Evolutionary conservation across 2,113 vertebrate genomes (phyloP).

Genomic region (Azemiops feae): DNA sequence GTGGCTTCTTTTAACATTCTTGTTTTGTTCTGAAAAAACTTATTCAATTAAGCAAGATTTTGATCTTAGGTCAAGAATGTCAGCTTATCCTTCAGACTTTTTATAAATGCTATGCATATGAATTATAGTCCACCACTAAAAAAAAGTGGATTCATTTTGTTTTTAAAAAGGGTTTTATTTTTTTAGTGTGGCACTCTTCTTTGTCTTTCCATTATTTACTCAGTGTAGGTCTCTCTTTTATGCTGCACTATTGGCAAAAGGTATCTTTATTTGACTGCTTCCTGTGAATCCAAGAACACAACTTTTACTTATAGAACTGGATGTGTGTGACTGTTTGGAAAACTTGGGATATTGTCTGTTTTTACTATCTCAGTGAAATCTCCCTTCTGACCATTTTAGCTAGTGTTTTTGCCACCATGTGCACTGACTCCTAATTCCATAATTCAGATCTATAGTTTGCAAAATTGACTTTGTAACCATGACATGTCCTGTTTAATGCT

Average conservation of each 20-base stretch:
- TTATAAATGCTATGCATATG: not conserved
- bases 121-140: not conserved
- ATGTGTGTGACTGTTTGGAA: not conserved
- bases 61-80: too few species aligned
- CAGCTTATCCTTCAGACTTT: slow-evolving; percentile 8
- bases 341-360: not conserved
- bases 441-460: not conserved
- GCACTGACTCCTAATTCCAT: not conserved
- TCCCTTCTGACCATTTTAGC: not conserved
- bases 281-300: not conserved
- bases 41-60: not conserved
- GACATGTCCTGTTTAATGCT: slow-evolving; percentile 16
- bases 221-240: not conserved
- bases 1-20: not conserved
- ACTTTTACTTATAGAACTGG: not conserved
- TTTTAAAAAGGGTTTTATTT: not conserved
- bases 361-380: not conserved
- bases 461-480: slow-evolving; percentile 14
- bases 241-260: not conserved
- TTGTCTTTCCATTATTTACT: not conserved
- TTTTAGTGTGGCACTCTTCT: not conserved
- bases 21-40: not conserved
- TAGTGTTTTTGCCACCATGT: accelerated
- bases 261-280: not conserved
- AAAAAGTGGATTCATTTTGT: not conserved